phyloP scores from a whole-genome alignment of 2,797 vertebrate species.

The Gadopsis marmoratus region DNA sequence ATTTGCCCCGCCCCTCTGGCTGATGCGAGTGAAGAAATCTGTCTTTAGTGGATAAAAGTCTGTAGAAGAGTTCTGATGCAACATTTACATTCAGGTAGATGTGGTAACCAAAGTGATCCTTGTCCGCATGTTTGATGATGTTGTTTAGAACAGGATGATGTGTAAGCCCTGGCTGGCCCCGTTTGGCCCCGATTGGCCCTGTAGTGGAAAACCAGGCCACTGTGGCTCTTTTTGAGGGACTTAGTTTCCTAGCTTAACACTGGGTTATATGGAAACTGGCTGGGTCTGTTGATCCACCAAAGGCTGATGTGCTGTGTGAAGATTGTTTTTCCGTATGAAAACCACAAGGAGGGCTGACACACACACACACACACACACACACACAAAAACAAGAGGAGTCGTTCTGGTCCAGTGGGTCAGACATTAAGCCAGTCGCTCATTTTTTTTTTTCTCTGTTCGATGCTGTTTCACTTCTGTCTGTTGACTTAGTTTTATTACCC shows the following conservation, averaged over 20 bases:
- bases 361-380: constrained; percentile 40
- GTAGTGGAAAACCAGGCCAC: constrained; percentile 65
- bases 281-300: constrained; percentile 68
- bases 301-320: constrained; percentile 74
- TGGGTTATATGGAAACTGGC: constrained; percentile 75
- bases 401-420: constrained; percentile 72
- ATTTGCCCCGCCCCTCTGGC: background rate
- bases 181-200: constrained; percentile 39
- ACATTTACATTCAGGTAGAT: background rate
- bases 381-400: constrained; percentile 24
- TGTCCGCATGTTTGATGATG: constrained; percentile 17
- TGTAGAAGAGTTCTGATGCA: background rate
- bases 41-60: background rate
- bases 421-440: constrained; percentile 56
- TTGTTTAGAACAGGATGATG: constrained; percentile 21
- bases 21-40: background rate
- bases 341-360: constrained; percentile 54
- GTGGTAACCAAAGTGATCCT: background rate
- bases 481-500: constrained; percentile 78
- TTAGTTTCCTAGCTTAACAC: constrained; percentile 68
- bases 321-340: constrained; percentile 77
- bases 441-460: constrained; percentile 57
- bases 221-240: constrained; percentile 58
- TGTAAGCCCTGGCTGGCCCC: constrained; percentile 31
- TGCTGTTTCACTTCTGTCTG: constrained; percentile 74